Base-by-base conservation (phyloP, 2,888 invertebrate genomes). In the Agonopterix heracliana region DNA sequence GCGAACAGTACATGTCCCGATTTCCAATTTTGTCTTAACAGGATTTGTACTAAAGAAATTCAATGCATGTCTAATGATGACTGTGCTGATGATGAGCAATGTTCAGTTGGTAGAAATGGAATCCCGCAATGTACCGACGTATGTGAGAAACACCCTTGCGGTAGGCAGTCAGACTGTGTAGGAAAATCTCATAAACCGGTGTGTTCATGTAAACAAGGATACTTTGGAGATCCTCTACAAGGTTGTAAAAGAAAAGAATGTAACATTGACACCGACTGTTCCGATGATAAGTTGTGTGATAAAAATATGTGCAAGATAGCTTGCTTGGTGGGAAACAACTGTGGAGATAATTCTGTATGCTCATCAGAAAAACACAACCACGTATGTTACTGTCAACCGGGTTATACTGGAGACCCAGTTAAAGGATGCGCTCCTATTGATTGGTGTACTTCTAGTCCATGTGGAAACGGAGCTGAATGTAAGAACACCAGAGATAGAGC, bases 201-300 rank as follows among this genome's bases (percentile, higher is more conserved):
- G 42, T 97, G 97, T 73, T 87, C 91, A 38, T 97, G 97, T 71
- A 93, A 93, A 62, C 71, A 89, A 41, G 96, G 96, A 9, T 96
- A 92, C 80, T 93, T 93, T 60, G 96, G 96, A 4, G 95, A 96
- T 68, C 94, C 95, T 36, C 91, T 93, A 67, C 90, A 92, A 54
- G 96, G 94, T 35, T 97, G 97, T 68, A 92, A 93, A 60, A 92
- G 91, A 59, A 93, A 95, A 51, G 95, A 96, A 82, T 97, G 96
- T 65, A 89, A 90, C 50, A 72, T 68, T 0, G 91, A 94, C 64
- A 82, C 90, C 0, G 93, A 96, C 50, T 97, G 96, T 66, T 90
- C 93, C 0, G 92, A 92, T 46, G 96, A 96, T 68, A 95, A 96
- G 80, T 89, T 95, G 44, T 97, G 97, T 64, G 93, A 95, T 55